Conservation (phyloP, 1,140 invertebrate genomes). For the Maconellicoccus hirsutus region DNA sequence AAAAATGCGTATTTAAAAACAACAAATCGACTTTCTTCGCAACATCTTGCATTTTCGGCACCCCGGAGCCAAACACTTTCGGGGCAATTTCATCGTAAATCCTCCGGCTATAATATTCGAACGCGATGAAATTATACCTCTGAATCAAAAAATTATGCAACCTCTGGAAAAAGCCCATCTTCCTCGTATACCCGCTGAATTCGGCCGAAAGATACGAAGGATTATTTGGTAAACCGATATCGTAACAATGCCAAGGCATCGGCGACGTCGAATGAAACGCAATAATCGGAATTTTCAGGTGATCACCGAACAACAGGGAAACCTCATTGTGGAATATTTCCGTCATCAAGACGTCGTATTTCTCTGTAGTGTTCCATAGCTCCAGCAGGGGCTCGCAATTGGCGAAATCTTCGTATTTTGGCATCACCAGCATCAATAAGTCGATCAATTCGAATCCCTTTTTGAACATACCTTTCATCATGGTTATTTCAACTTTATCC, state of each 20-base stretch:
- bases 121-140: not conserved
- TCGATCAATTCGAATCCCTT: not conserved
- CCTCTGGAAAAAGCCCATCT: slow-evolving; percentile 10
- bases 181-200: not conserved
- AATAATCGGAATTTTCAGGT: slow-evolving; percentile 41
- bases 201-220: slow-evolving; percentile 26
- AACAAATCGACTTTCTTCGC: slow-evolving; percentile 46
- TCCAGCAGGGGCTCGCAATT: not conserved
- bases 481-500: not conserved
- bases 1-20: slow-evolving; percentile 40
- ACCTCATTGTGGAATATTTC: slow-evolving; percentile 31
- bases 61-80: slow-evolving; percentile 14
- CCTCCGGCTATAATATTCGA: not conserved
- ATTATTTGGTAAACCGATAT: slow-evolving; percentile 28
- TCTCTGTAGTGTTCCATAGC: not conserved
- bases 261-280: slow-evolving; percentile 41
- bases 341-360: slow-evolving; percentile 33
- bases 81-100: not conserved
- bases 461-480: not conserved
- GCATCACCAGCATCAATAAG: not conserved
- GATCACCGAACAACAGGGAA: slow-evolving; percentile 31
- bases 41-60: slow-evolving; percentile 39
- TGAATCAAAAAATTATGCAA: not conserved
- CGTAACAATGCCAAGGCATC: slow-evolving; percentile 45
- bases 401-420: not conserved